Evolutionary conservation across 2,797 vertebrate genomes (phyloP), one percentile per base, ranked within the genome.

Genomic region (Echeneis naucrates): DNA sequence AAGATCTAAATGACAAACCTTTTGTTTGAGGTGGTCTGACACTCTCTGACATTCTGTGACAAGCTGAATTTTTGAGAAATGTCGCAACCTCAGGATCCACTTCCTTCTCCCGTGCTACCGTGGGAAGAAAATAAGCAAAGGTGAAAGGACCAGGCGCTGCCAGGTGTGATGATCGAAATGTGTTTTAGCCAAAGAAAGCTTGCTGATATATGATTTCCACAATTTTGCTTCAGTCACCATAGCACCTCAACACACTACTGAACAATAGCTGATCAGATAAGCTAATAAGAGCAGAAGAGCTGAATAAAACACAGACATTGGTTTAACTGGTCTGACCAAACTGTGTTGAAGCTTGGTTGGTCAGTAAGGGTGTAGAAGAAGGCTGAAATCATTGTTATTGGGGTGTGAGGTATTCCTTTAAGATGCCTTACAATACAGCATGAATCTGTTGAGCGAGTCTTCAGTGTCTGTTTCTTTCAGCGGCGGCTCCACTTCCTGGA

Each of bases 401-500:
- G 8, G 1, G 12, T 12, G 26, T 10, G 14, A 66, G n/a, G 1
- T 9, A 9, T 10, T 35, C 23, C 26, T 55, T 53, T 11, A 11
- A 30, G 17, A n/a, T 12, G 10, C 11, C 85, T 80, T 51, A 91
- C 90, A 4, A 13, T 88, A 89, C 19, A 90, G 66, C 84, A 90
- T 68, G 45, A 35, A 30, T 74, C 87, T 84, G 70, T 40, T 32
- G 30, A 91, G 83, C 10, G 81, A 75, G 61, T 88, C 86, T n/a
- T 50, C 71, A 0, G 68, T n/a, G 61, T 51, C 83, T 6, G 54
- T 66, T 4, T 54, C 35, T 0, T n/a, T 68, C 7, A 80, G 33
- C 1, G 87, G 81, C 0, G 84, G 86, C 30, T 88, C 85, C 5
- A 71, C 1, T 66, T 91, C 90, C 64, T 91, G 87, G 11, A 91